Base-by-base conservation (phyloP, 2,888 invertebrate genomes). In the Morpho achilles region DNA sequence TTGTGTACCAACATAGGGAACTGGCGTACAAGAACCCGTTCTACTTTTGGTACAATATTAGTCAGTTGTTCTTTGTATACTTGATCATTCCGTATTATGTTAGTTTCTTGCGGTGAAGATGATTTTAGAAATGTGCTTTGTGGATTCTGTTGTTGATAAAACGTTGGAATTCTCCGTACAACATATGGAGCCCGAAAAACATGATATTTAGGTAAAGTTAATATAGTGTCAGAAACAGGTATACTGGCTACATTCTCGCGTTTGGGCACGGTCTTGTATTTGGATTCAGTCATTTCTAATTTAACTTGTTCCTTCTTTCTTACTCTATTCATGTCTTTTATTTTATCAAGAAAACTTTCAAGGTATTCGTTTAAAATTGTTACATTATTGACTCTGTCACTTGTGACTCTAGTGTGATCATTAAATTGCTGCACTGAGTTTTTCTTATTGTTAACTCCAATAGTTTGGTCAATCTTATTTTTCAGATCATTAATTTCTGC, bases 261-360 rank as follows among this genome's bases (percentile, higher is more conserved):
- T 45, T 44, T 32, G 2, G 32, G 8, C 1, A 6, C 32, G 6
- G 56, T 7, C 7, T 9, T 43, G n/a, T 47, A 43, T 50, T 51
- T 41, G 39, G n/a, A 32, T 2, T 39, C 47, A 7, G 32, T 3
- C 32, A 4, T 55, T 9, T 47, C 6, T 7, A 10, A 22, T 47
- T 39, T 45, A 10, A 5, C n/a, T 7, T 55, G 16, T 39, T n/a
- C 44, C 3, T 52, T 49, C 7, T 49, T 40, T 45, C 57, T 47
- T 5, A 44, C 10, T 54, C 46, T 49, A 40, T 64, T 64, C 3
- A 50, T 56, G 23, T 62, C 43, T 7, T 65, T 40, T 41, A 53
- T 54, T 61, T 64, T 55, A 41, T 66, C 60, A n/a, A 61, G 42
- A 8, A 68, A 50, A 22, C 51, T 55, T 43, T 62, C 48, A 48